These are phyloP conservation scores for Neodiprion pinetum DNA, from an alignment of 1,140 invertebrate genomes.

Conservation along the genomic window DNA sequence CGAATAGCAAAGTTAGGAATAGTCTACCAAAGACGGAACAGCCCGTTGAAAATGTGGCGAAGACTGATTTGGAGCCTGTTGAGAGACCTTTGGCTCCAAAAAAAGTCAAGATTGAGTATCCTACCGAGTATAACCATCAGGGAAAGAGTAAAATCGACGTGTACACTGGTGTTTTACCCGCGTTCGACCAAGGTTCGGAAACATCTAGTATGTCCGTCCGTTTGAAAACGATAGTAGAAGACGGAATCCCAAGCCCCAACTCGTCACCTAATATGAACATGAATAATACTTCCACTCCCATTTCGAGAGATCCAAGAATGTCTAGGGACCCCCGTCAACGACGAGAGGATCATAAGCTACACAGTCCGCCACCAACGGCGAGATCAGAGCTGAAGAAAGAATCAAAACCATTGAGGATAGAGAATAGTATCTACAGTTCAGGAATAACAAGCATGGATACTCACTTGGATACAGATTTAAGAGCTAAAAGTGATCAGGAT, in stretches of 20 bases:
- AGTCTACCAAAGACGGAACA: neutral
- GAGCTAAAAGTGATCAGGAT: constrained; percentile 53
- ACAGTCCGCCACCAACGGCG: constrained; percentile 14
- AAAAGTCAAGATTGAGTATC: neutral
- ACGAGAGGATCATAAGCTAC: constrained; percentile 35
- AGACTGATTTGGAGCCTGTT: neutral
- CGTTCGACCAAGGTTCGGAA: neutral
- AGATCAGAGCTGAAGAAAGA: constrained; percentile 45
- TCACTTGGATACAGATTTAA: constrained; percentile 53
- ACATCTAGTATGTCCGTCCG: neutral
- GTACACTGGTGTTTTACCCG: neutral
- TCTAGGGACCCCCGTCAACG: constrained; percentile 41
- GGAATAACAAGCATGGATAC: constrained; percentile 53
- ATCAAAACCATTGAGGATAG: constrained; percentile 43
- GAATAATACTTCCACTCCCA: constrained; percentile 4
- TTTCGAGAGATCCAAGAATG: constrained; percentile 54
- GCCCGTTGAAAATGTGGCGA: neutral
- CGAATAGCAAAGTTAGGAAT: neutral
- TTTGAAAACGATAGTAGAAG: constrained; percentile 26
- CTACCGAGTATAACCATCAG: neutral
- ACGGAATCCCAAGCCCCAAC: constrained; percentile 41
- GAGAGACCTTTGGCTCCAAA: neutral
- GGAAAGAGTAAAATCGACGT: neutral
- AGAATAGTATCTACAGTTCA: constrained; percentile 58
- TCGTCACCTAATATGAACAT: constrained; percentile 37